Conservation (phyloP, 2,797 vertebrate genomes). For the Melanotaenia pygmaea region DNA sequence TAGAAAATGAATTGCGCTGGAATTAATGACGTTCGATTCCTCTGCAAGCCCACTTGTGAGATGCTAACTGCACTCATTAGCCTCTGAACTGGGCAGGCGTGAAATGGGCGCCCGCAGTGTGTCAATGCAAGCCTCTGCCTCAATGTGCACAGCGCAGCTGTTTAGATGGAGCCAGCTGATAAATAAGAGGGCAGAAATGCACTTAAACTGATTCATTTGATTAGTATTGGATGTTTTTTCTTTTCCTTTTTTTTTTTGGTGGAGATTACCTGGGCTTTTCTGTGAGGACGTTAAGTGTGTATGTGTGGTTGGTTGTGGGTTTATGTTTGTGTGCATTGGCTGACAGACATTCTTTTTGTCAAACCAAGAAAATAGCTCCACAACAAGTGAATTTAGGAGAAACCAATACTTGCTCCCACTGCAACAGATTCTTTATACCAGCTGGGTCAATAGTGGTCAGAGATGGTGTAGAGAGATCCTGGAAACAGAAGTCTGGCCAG, state of each 20-base stretch:
- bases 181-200: conserved; percentile 69
- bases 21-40: conserved; percentile 78
- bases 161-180: conserved; percentile 69
- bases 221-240: conserved; percentile 69
- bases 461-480: conserved; percentile 31
- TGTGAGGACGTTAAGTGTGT: conserved; percentile 6
- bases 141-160: conserved; percentile 59
- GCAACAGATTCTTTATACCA: conserved; percentile 53
- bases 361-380: conserved; percentile 61
- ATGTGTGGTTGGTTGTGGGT: conserved; percentile 13
- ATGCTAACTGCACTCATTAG: conserved; percentile 78
- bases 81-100: conserved; percentile 70
- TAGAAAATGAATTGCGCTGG: conserved; percentile 68
- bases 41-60: conserved; percentile 57
- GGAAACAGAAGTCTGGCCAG: conserved; percentile 7
- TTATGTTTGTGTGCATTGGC: conserved; percentile 16
- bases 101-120: conserved; percentile 65
- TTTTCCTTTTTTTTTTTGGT: conserved; percentile 2
- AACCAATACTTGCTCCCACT: conserved; percentile 50
- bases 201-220: conserved; percentile 78
- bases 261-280: conserved; percentile 36
- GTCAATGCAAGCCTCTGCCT: conserved; percentile 60
- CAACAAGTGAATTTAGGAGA: conserved; percentile 66
- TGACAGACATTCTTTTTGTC: conserved; percentile 57
- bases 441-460: conserved; percentile 63